These are phyloP conservation scores for Ganaspis brasiliensis DNA, from an alignment of 2,888 invertebrate species.

Conservation along the genomic window DNA sequence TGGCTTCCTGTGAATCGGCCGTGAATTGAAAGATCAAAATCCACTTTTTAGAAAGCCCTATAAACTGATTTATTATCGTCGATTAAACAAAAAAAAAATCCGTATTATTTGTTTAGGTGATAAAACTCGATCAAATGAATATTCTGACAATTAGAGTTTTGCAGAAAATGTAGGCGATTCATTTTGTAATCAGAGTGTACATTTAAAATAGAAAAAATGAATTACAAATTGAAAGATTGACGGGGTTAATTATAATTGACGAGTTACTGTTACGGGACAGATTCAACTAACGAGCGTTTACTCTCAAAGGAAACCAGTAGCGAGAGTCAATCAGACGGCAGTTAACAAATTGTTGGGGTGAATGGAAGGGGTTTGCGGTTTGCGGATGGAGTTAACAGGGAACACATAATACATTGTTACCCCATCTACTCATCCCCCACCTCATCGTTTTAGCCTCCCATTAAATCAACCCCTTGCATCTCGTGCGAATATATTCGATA, in stretches of 20 bases:
- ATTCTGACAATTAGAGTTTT: too few relatives aligned
- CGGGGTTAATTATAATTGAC: slow-evolving; percentile 54
- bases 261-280: slow-evolving; percentile 42
- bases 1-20: too few relatives aligned
- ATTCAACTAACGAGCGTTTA: slow-evolving; percentile 64
- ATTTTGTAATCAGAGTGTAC: not conserved
- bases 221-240: slow-evolving; percentile 41
- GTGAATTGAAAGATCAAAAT: too few relatives aligned
- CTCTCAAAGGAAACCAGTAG: slow-evolving; percentile 61
- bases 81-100: too few relatives aligned
- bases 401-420: slow-evolving; percentile 79
- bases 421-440: slow-evolving; percentile 69
- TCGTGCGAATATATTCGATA: slow-evolving; percentile 51
- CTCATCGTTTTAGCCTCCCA: slow-evolving; percentile 63
- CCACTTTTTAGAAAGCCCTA: too few relatives aligned
- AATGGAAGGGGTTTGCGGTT: slow-evolving; percentile 76
- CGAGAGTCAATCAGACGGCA: slow-evolving; percentile 73
- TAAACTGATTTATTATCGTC: too few relatives aligned
- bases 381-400: slow-evolving; percentile 70
- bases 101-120: too few relatives aligned
- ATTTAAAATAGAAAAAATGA: slow-evolving; percentile 10
- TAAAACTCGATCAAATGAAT: too few relatives aligned
- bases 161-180: too few relatives aligned
- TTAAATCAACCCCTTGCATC: slow-evolving; percentile 66
- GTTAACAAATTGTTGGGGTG: slow-evolving; percentile 78